Conservation (phyloP, 2,797 vertebrate species). For the Peromyscus aztecus region DNA sequence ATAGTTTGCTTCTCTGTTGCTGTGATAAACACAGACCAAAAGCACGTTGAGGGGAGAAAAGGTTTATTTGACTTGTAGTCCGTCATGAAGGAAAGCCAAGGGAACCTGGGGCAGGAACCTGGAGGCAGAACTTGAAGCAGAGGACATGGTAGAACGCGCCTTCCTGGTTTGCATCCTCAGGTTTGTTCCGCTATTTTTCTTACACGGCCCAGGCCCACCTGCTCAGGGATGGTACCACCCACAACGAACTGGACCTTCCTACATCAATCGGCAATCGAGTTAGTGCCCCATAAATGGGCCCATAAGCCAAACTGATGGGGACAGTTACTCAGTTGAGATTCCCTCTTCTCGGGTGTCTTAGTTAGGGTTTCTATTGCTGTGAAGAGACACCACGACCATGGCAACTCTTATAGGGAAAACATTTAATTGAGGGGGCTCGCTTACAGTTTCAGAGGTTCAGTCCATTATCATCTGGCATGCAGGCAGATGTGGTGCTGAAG, state of each 20-base stretch:
- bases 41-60: background rate
- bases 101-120: background rate
- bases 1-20: background rate
- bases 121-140: background rate
- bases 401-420: background rate
- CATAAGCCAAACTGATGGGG: background rate
- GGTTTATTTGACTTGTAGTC: background rate
- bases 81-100: background rate
- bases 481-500: background rate
- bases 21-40: background rate
- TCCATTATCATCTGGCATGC: background rate
- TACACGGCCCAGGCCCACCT: background rate
- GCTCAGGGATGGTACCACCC: background rate
- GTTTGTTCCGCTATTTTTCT: background rate
- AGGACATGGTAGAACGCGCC: background rate
- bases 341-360: background rate
- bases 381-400: background rate
- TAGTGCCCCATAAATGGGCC: too few species aligned
- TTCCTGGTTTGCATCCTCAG: background rate
- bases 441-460: background rate
- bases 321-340: background rate
- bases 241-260: background rate
- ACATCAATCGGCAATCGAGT: too few species aligned
- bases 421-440: background rate
- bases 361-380: background rate